Evolutionary conservation across 2,888 invertebrate genomes (phyloP).

Genomic region (Archips xylosteana): DNA sequence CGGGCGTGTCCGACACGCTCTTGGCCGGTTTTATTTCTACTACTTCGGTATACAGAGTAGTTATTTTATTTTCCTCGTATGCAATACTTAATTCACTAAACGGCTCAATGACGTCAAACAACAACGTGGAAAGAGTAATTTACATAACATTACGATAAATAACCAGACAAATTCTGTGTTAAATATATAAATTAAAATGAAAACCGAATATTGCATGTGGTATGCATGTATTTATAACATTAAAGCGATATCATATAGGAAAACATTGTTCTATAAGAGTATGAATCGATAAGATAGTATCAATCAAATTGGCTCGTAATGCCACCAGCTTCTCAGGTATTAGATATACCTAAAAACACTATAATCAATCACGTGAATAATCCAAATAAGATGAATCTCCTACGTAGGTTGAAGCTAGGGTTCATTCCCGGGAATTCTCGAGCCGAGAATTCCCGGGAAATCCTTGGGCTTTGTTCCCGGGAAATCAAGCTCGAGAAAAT

Average conservation of each 20-base stretch:
- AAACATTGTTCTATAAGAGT: neutral
- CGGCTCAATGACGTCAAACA: slow-evolving; percentile 7
- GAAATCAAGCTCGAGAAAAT: too few relatives aligned
- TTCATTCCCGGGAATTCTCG: too few relatives aligned
- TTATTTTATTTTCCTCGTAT: neutral
- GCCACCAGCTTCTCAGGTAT: neutral
- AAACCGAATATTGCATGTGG: neutral
- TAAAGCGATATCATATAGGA: neutral
- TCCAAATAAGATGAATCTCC: neutral
- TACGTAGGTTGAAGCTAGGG: neutral
- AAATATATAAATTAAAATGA: neutral
- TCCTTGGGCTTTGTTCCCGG: too few relatives aligned
- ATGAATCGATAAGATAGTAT: slow-evolving; percentile 1
- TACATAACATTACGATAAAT: slow-evolving; percentile 1
- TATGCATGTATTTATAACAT: neutral
- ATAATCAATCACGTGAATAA: neutral
- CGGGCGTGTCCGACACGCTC: too few relatives aligned
- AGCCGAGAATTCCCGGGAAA: too few relatives aligned
- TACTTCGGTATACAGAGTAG: neutral
- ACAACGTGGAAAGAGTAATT: neutral
- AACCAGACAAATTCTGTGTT: neutral
- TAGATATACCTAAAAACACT: neutral
- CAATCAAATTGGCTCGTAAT: neutral
- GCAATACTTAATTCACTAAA: neutral
- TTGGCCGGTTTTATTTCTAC: too few relatives aligned